These are phyloP conservation scores for Chlorodrepanis virens DNA, from an alignment of 2,113 vertebrate species.

Conservation along the genomic window DNA sequence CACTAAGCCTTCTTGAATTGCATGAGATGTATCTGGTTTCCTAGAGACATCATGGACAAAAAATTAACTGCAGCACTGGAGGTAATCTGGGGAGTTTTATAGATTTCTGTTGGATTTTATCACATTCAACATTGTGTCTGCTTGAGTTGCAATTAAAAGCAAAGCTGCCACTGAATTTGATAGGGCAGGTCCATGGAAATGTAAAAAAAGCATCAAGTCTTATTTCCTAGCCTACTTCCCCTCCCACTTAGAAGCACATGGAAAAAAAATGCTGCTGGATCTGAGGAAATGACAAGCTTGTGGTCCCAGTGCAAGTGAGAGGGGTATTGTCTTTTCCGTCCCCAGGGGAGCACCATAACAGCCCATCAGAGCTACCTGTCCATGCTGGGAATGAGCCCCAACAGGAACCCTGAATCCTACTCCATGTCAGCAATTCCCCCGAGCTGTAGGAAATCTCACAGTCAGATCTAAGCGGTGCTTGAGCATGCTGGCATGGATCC, in stretches of 20 bases:
- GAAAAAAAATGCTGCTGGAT: not conserved
- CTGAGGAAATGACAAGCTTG: not conserved
- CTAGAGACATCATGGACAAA: not conserved
- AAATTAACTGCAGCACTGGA: conserved; percentile 22
- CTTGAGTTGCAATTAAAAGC: not conserved
- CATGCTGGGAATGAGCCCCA: not conserved
- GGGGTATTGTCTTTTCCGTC: not conserved
- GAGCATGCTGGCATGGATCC: not conserved
- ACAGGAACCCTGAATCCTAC: not conserved
- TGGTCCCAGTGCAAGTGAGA: not conserved
- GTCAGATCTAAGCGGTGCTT: not conserved
- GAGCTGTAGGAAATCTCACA: not conserved
- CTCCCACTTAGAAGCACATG: not conserved
- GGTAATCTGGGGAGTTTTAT: conserved; percentile 35
- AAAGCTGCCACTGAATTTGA: not conserved
- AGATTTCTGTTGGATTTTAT: conserved; percentile 22
- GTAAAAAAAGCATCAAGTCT: not conserved
- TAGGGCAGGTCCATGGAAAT: not conserved
- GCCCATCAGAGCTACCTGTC: not conserved
- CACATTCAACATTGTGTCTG: not conserved
- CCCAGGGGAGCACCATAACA: not conserved
- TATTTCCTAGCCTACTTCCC: not conserved
- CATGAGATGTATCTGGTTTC: conserved; percentile 42
- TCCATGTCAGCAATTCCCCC: not conserved
- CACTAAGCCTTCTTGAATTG: conserved; percentile 36